Percentiles rank a stretch among this genome's conserved stretches.
Conservation (phyloP, 2,888 invertebrate species). For the Apantesis nais region DNA sequence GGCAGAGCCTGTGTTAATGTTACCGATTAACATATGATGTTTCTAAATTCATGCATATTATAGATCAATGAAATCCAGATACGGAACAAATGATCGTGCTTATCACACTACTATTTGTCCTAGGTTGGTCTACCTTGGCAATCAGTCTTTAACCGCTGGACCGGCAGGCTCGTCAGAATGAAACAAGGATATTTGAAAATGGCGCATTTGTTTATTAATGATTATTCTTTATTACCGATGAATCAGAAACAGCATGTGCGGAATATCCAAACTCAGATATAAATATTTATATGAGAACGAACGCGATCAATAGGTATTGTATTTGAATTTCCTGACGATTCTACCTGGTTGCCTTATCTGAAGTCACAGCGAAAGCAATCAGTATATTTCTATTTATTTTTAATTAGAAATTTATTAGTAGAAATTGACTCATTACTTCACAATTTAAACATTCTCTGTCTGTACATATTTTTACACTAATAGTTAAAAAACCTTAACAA, state of each 20-base stretch:
- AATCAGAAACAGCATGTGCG: neutral
- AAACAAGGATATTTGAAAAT: no score
- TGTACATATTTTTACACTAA: neutral
- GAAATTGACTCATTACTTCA: neutral
- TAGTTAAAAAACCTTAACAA: neutral
- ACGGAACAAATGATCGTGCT: no score
- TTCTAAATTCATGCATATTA: no score
- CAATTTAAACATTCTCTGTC: neutral
- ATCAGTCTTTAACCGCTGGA: no score
- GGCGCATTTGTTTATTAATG: neutral
- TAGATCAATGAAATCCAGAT: no score
- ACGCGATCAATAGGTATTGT: neutral
- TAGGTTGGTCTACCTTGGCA: no score
- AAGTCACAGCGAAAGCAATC: no score
- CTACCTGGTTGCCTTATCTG: no score
- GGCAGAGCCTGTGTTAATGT: neutral
- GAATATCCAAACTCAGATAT: neutral
- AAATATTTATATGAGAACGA: neutral
- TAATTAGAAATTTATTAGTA: neutral
- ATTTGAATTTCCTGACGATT: neutral
- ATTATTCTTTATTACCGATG: neutral
- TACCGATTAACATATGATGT: no score
- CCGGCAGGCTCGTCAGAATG: no score
- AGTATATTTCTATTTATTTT: neutral
- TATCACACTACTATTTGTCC: no score